Base-by-base conservation (phyloP, 2,113 vertebrate species). In the Neogobius melanostomus region DNA sequence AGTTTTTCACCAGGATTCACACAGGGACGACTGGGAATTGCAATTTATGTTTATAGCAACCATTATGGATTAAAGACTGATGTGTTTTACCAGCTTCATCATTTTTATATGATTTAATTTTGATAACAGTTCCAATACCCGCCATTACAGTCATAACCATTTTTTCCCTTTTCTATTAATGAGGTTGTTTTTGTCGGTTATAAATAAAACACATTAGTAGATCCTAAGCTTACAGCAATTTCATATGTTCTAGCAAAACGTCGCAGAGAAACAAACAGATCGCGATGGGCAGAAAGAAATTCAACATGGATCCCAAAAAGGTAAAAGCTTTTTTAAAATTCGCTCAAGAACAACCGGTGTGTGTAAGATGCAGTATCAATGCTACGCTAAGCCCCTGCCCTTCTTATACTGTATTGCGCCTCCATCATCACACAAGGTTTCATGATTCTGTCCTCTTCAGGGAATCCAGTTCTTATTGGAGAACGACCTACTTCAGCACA, bases 301-400 rank as follows among this genome's bases (percentile, higher is more conserved):
- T 99, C 91, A 99, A 99, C 89, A 99, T 99, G 98, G 98, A 99
- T 75, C 98, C 97, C 68, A 98, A 98, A 85, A 99, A 99, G 95
- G 97, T 99, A 86, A 45, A 3, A n/a, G 9, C n/a, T 53, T 6
- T 45, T 10, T 53, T 36, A 21, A 0, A 6, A 45, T 66, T 48
- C 59, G 15, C 44, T 36, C n/a, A 9, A 8, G 8, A 50, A 15
- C 45, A 12, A 44, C 16, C 70, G 7, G 10, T 47, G 10, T 66
- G 45, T 69, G 14, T 50, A 59, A 67, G 62, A 8, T 43, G 49
- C 8, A 28, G 8, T 15, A 28, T 43, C 43, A 42, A 59, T 14
- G 21, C 11, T 6, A 6, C 28, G 12, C 28, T 59, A 28, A 56
- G 54, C 10, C 54, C 11, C 54, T 11, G 11, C 15, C 28, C 11